phyloP scores from a whole-genome alignment of 2,797 vertebrate genomes.

The Nyctalus aviator region DNA sequence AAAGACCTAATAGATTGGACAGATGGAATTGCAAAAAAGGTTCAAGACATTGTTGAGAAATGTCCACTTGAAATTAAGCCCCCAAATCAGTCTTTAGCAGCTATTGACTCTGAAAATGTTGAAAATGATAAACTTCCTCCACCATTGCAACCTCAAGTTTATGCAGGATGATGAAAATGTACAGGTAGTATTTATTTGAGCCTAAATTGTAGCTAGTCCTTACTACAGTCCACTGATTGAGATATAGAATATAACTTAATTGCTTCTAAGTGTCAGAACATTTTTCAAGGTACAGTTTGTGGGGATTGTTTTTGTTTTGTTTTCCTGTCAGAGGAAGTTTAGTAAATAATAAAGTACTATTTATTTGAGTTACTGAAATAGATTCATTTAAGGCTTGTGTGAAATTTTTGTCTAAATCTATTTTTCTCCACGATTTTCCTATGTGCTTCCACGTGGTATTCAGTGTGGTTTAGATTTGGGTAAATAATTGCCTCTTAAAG shows the following conservation, averaged over 20 bases:
- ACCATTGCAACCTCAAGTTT: conserved; percentile 95
- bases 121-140: conserved; percentile 95
- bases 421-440: conserved; percentile 78
- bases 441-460: conserved; percentile 79
- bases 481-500: conserved; percentile 73
- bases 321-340: conserved; percentile 56
- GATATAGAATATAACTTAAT: conserved; percentile 66
- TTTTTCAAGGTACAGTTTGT: conserved; percentile 85
- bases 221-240: conserved; percentile 54
- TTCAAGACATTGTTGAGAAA: conserved; percentile 93
- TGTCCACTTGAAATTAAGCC: conserved; percentile 93
- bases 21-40: conserved; percentile 91
- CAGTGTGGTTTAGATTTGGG: conserved; percentile 72
- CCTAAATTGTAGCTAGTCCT: conserved; percentile 64
- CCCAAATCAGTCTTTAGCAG: conserved; percentile 87
- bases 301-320: conserved; percentile 52
- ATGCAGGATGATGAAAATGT: conserved; percentile 90
- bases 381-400: conserved; percentile 83
- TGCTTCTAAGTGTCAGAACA: conserved; percentile 76
- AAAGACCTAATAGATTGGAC: conserved; percentile 95
- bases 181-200: conserved; percentile 42
- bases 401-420: conserved; percentile 80
- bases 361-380: conserved; percentile 86
- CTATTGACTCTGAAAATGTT: conserved; percentile 95
- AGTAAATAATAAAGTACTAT: conserved; percentile 84